Evolutionary conservation across 1,140 invertebrate species (phyloP), one percentile per base, ranked within the genome.

Genomic region (Colletes gigas): DNA sequence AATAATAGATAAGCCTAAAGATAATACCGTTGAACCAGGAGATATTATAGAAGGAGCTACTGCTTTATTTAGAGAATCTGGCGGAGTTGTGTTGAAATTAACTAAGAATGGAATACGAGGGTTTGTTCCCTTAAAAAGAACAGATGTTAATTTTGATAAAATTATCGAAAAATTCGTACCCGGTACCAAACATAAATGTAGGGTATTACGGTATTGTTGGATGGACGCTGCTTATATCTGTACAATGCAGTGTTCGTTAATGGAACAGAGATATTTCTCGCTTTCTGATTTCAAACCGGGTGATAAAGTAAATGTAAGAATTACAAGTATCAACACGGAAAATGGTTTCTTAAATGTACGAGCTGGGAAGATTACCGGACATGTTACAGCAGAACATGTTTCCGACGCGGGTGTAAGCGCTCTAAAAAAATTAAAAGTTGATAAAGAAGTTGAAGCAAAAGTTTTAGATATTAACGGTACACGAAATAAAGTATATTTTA

Each of bases 211-310:
- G 10, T 96, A 95, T 88, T 93, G 94, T 87, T 88, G 90, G 4
- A 92, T 96, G 72, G 95, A 96, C 71, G 92, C 90, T 17, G 83
- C 94, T 17, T 96, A 95, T 82, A 92, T 95, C 55, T 95, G 95
- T 80, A 93, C 94, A 2, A 94, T 95, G 88, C 93, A 95, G 88
- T 89, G 93, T 71, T 88, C 93, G 14, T 47, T 95, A 3, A 76
- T 96, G 0, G 89, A 94, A 52, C 89, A 94, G 65, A 94, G 94
- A 66, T 85, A 92, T 81, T 94, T 95, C 60, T 91, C 89, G 0
- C 69, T 91, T 4, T 86, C 89, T n/a, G 94, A 95, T 85, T 84
- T 96, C 0, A 85, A 90, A 69, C 76, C 93, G 0, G 96, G 96
- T 0, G 91, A 95, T 39, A 65, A 94, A 55, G 89, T 95, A 1